Percentiles rank a stretch among this genome's conserved stretches.
phyloP scores from a whole-genome alignment of 1,140 invertebrate species.

The Drosophila sulfurigaster region DNA sequence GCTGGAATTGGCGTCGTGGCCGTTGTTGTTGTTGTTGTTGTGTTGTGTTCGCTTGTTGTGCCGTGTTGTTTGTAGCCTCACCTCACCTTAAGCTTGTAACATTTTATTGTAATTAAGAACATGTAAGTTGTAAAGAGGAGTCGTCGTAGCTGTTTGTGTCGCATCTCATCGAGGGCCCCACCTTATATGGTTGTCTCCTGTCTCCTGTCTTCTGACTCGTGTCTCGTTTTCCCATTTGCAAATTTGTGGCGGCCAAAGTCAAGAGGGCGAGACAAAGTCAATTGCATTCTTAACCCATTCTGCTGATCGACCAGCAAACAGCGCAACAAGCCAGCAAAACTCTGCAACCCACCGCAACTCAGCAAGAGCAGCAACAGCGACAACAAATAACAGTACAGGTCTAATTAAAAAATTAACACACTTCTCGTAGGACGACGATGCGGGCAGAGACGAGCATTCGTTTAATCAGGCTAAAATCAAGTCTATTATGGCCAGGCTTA shows the following conservation, averaged over 20 bases:
- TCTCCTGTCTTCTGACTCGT: constrained; percentile 57
- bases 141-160: constrained; percentile 72
- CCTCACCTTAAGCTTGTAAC: constrained; percentile 76
- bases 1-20: constrained; percentile 44
- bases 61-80: constrained; percentile 61
- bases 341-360: constrained; percentile 8
- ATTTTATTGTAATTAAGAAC: constrained; percentile 83
- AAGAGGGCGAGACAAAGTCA: constrained; percentile 82
- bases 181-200: constrained; percentile 62
- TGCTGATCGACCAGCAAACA: constrained; percentile 63
- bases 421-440: constrained; percentile 14
- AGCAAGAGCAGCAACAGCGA: constrained; percentile 51
- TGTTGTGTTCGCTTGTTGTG: constrained; percentile 20
- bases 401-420: constrained; percentile 84
- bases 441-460: constrained; percentile 50
- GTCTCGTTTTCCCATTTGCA: constrained; percentile 73
- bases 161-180: constrained; percentile 48
- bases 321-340: background rate
- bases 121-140: constrained; percentile 82
- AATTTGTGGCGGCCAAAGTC: constrained; percentile 76
- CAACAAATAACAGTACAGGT: constrained; percentile 82
- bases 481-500: constrained; percentile 76
- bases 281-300: constrained; percentile 82
- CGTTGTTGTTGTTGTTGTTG: constrained; percentile 29
- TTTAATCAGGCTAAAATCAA: constrained; percentile 80